These are phyloP conservation scores for Sceloporus tristichus DNA, from an alignment of 2,113 vertebrate genomes.

Conservation along the genomic window DNA sequence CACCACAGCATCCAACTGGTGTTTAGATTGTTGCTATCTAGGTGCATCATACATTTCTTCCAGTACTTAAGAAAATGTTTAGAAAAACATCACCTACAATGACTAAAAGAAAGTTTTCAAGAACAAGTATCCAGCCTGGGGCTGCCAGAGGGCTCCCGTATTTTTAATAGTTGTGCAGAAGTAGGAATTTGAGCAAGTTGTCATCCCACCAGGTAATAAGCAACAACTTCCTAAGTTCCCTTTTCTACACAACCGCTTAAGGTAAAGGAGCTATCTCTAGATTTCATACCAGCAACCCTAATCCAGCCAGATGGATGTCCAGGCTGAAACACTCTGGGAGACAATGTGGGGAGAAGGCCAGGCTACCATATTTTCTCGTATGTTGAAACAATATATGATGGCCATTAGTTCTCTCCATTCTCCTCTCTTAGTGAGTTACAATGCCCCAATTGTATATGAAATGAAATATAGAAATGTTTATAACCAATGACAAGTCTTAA, in stretches of 20 bases:
- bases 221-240: too few relatives aligned
- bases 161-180: too few relatives aligned
- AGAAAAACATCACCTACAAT: too few relatives aligned
- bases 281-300: too few relatives aligned
- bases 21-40: not conserved
- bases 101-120: too few relatives aligned
- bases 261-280: too few relatives aligned
- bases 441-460: not conserved
- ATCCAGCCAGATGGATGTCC: not conserved
- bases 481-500: not conserved
- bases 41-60: not conserved
- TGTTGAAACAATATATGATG: not conserved
- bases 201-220: too few relatives aligned
- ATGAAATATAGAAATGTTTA: not conserved
- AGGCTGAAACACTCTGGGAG: not conserved
- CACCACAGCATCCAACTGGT: not conserved
- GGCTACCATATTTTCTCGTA: not conserved
- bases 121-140: too few relatives aligned
- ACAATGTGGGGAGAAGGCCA: rapidly evolving
- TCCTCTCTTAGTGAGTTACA: not conserved
- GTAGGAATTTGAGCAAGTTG: too few relatives aligned
- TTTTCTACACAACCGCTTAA: too few relatives aligned
- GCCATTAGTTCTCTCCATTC: not conserved
- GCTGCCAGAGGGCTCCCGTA: too few relatives aligned
- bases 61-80: too few relatives aligned